Conservation (phyloP, 2,888 invertebrate genomes). For the Campoletis raptor region DNA sequence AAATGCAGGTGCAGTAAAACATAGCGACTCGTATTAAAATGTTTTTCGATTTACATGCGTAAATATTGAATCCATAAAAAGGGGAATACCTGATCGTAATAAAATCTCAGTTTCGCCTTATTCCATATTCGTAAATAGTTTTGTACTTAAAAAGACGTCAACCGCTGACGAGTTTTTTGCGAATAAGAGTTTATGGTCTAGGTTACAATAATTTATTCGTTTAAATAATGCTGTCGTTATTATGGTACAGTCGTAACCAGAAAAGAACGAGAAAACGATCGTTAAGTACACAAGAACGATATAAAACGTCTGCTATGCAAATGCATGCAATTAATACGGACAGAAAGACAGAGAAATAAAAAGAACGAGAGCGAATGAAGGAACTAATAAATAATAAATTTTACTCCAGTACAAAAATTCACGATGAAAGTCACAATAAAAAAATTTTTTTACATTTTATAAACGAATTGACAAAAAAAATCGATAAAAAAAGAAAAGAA, state of each 20-base stretch:
- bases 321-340: not conserved
- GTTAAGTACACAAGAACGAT: not conserved
- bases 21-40: no score
- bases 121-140: not conserved
- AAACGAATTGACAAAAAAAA: not conserved
- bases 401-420: no score
- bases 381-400: no score
- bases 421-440: no score
- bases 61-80: no score
- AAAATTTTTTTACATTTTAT: not conserved
- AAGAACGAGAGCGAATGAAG: not conserved
- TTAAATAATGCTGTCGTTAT: not conserved
- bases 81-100: no score
- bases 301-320: conserved; percentile 5
- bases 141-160: no score
- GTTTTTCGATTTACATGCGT: no score
- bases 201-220: not conserved
- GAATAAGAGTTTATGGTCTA: not conserved
- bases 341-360: not conserved
- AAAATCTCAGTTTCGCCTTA: no score
- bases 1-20: no score
- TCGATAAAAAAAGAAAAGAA: not conserved
- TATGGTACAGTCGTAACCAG: not conserved
- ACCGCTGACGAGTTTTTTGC: no score
- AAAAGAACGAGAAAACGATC: not conserved